Base-by-base conservation (phyloP, 2,888 invertebrate species). In the Apamea anceps region DNA sequence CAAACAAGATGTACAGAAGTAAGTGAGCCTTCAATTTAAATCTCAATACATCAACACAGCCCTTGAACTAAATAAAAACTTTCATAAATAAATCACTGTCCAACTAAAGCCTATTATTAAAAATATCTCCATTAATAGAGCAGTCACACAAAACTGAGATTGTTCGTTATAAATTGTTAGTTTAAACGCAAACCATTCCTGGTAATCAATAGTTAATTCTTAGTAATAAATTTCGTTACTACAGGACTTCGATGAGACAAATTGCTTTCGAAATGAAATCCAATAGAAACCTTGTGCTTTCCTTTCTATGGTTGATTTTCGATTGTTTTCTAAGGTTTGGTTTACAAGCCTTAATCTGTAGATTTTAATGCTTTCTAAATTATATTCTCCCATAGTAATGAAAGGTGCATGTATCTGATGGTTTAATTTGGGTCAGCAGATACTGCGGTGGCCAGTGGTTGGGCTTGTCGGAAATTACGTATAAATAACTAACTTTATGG, bases 171-270 rank as follows among this genome's bases (percentile, higher is more conserved):
- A 92, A 92, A 93, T 93, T 90, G 92, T 91, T 90, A 85, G 88
- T 92, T 92, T 89, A 92, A 94, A 93, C 92, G 91, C 92, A 84
- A 92, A 90, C 92, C 89, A 91, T 91, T 90, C 90, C 82, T 90
- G 87, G 90, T 94, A 93, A 94, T 94, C 94, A 92, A 93, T 91
- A 92, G 90, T 93, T 95, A 94, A 95, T 94, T 94, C 90, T 90
- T 88, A 84, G 91, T 91, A 91, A 94, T 95, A 95, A 95, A 95
- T 95, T 93, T 92, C 85, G 85, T 87, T 89, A 86, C 86, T 89
- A 90, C 90, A 91, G 92, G 89, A 91, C 89, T 90, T 84, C 83
- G 84, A 77, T 77, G 84, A 90, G 89, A 90, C 91, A 90, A 91
- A 91, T 89, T 85, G 82, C 86, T 79, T 75, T 70, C 57, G 48